phyloP scores from a whole-genome alignment of 2,113 vertebrate species.

The Triplophysa tibetana region DNA sequence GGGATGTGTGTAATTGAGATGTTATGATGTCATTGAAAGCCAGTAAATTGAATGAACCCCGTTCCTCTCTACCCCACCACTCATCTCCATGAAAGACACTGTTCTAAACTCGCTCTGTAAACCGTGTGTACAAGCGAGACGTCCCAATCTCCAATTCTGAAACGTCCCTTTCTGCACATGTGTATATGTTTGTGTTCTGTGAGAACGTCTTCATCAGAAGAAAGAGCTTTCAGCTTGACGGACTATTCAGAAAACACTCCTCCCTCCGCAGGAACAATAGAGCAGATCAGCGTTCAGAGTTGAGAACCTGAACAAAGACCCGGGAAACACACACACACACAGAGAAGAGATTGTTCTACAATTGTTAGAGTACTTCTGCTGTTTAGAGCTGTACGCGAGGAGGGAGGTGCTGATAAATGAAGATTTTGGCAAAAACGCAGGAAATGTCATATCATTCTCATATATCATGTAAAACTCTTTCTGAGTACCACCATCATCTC shows the following conservation, averaged over 20 bases:
- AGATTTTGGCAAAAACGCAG: background rate
- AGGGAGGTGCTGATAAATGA: background rate
- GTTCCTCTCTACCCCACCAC: background rate
- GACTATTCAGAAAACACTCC: slow-evolving; percentile 34
- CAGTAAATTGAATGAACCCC: background rate
- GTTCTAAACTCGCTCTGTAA: background rate
- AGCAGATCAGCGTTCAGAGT: slow-evolving; percentile 40
- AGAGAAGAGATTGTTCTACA: slow-evolving; percentile 1
- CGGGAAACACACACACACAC: slow-evolving; percentile 23
- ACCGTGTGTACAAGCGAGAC: background rate
- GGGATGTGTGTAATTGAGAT: slow-evolving; percentile 25
- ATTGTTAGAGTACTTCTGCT: slow-evolving; percentile 2
- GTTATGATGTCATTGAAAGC: slow-evolving; percentile 9
- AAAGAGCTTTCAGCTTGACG: slow-evolving; percentile 35
- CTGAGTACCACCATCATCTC: no score
- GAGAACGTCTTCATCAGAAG: slow-evolving; percentile 46
- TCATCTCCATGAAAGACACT: slow-evolving; percentile 6
- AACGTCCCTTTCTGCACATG: background rate
- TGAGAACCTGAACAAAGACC: slow-evolving; percentile 35
- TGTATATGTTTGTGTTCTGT: slow-evolving; percentile 25
- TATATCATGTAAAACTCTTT: no score
- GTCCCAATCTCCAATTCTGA: background rate
- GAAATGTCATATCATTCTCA: background rate
- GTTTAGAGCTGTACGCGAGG: slow-evolving; percentile 16
- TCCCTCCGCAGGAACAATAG: slow-evolving; percentile 44